Percentiles rank a stretch among this genome's conserved stretches.
These are phyloP conservation scores for Seira sanloemensis DNA, from an alignment of 2,888 invertebrate genomes.

Conservation along the genomic window DNA sequence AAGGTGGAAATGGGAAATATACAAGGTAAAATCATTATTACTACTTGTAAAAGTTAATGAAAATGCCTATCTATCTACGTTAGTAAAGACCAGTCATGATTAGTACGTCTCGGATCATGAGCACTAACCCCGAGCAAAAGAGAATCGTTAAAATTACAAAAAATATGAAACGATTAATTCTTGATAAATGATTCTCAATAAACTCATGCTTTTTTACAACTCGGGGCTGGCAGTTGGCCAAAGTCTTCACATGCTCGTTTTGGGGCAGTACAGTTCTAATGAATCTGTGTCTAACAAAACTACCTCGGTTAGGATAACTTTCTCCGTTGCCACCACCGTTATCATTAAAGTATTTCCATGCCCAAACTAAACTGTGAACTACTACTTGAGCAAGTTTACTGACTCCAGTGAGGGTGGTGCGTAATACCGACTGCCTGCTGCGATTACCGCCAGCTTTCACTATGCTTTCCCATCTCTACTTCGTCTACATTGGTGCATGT, in stretches of 20 bases:
- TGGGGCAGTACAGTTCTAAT: conserved; percentile 40
- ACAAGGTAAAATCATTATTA: no score
- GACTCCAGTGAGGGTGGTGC: conserved; percentile 41
- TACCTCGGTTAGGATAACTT: conserved; percentile 4
- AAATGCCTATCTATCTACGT: no score
- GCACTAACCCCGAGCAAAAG: background rate
- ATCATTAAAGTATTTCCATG: conserved; percentile 12
- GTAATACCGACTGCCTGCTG: background rate
- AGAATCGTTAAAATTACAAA: background rate
- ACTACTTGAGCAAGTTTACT: conserved; percentile 39
- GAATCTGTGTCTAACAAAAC: conserved; percentile 15
- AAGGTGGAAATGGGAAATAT: no score
- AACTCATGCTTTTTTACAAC: background rate
- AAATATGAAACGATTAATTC: background rate
- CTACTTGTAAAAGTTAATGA: no score
- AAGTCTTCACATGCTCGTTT: conserved; percentile 37
- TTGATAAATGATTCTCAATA: no score
- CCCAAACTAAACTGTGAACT: conserved; percentile 10
- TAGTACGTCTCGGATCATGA: no score
- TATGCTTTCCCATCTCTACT: conserved; percentile 58
- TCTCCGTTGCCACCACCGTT: conserved; percentile 34
- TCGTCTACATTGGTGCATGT: conserved; percentile 61
- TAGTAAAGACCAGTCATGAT: no score
- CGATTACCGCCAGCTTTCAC: conserved; percentile 19
- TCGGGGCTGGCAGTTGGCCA: conserved; percentile 34